Evolutionary conservation across 2,797 vertebrate species (phyloP).

Genomic region (Coendou prehensilis): DNA sequence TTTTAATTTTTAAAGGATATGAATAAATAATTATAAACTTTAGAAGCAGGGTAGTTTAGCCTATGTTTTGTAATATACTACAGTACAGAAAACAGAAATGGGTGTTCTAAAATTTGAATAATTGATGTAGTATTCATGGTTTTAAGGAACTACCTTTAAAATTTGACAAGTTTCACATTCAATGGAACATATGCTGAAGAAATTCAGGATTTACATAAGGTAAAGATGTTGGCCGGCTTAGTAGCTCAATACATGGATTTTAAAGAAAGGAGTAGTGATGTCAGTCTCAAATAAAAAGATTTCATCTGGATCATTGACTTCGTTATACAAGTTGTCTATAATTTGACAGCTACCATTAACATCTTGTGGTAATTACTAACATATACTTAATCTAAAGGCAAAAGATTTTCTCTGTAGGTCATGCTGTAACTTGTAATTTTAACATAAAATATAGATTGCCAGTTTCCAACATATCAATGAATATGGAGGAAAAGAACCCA

Average conservation of each 20-base stretch:
- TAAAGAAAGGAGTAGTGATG: neutral
- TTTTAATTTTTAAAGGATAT: constrained; percentile 73
- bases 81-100: neutral
- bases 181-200: neutral
- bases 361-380: constrained; percentile 23
- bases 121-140: neutral
- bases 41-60: neutral
- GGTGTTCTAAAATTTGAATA: constrained; percentile 14
- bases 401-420: neutral
- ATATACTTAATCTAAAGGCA: constrained; percentile 58
- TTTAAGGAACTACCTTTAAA: neutral
- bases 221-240: neutral
- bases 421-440: neutral
- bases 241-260: neutral
- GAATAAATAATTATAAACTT: neutral
- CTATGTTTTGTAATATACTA: neutral
- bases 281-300: neutral
- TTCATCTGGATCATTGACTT: neutral
- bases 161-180: constrained; percentile 5
- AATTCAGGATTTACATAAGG: neutral
- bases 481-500: neutral
- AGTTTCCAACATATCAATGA: neutral
- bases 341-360: neutral
- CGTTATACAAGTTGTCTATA: neutral
- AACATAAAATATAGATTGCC: neutral